Percentiles rank a stretch among this genome's conserved stretches.
Evolutionary conservation across 2,113 vertebrate genomes (phyloP).

Genomic region (Dicerorhinus sumatrensis): DNA sequence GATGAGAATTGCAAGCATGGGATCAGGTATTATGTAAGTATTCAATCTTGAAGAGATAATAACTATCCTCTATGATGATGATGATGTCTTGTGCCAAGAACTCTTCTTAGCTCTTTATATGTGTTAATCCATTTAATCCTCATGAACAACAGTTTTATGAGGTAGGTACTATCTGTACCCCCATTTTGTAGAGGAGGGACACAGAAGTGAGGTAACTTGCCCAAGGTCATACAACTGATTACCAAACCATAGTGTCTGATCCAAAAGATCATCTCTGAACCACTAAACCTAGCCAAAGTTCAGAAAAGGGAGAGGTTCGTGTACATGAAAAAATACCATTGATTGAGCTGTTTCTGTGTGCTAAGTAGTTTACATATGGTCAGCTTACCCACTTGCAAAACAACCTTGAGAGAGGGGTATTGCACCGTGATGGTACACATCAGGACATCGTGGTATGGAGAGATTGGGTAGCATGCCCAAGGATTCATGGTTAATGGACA

Average conservation of each 20-base stretch:
- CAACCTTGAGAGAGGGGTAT: accelerated
- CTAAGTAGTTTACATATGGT: neutral
- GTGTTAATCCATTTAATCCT: neutral
- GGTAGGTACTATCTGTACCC: neutral
- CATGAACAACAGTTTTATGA: neutral
- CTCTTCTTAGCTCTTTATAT: neutral
- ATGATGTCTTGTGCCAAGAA: neutral
- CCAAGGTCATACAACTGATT: neutral
- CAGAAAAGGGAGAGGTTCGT: neutral
- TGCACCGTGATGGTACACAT: accelerated
- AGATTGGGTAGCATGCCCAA: neutral
- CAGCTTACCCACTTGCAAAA: neutral
- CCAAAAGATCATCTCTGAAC: neutral
- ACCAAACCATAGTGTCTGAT: neutral
- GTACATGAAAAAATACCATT: neutral
- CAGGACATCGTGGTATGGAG: accelerated
- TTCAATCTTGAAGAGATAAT: neutral
- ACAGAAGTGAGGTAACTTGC: neutral
- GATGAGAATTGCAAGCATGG: neutral
- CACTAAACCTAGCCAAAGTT: neutral
- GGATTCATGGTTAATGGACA: neutral
- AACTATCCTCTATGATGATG: neutral
- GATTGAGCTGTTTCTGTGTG: neutral
- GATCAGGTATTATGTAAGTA: neutral
- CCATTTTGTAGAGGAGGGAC: neutral